A percentile compares a stretch with the other conserved stretches of the same genome.
Evolutionary conservation across 2,113 vertebrate genomes (phyloP).

Genomic region (Numida meleagris): DNA sequence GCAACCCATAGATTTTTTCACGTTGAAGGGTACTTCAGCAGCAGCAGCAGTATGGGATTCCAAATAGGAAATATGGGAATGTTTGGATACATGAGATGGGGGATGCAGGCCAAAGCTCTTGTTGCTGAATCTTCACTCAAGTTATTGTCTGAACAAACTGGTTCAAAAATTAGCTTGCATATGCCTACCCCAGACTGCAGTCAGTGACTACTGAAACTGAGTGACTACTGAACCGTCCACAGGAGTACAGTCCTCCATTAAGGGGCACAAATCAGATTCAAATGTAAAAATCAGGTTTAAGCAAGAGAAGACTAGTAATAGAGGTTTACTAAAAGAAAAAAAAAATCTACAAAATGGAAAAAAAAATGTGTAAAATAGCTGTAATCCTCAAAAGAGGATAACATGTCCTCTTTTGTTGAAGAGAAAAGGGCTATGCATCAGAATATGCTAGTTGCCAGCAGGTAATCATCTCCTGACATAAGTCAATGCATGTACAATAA

Average conservation of each 20-base stretch:
- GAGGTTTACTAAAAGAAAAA: not conserved
- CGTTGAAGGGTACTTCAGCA: not conserved
- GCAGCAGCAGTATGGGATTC: not conserved
- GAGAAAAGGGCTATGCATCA: not conserved
- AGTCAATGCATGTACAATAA: not conserved
- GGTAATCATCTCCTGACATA: not conserved
- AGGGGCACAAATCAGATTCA: not conserved
- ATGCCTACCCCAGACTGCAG: not conserved
- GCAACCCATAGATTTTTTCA: not conserved
- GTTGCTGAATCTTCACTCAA: not conserved
- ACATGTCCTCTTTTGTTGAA: not conserved
- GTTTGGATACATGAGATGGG: not conserved
- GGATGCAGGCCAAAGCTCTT: not conserved
- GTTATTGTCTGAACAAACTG: not conserved
- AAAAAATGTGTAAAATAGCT: not conserved
- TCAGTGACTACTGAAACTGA: not conserved
- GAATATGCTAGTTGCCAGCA: not conserved
- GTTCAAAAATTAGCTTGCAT: not conserved
- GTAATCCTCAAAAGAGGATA: too few species aligned
- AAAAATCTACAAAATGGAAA: not conserved
- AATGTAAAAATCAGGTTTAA: not conserved
- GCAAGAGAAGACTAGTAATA: not conserved
- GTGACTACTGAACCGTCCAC: not conserved
- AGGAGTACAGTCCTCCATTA: not conserved
- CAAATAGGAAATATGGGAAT: not conserved